A percentile compares a stretch with the other conserved stretches of the same genome.
Evolutionary conservation across 2,797 vertebrate genomes (phyloP).

Genomic region (Gorsachius magnificus): DNA sequence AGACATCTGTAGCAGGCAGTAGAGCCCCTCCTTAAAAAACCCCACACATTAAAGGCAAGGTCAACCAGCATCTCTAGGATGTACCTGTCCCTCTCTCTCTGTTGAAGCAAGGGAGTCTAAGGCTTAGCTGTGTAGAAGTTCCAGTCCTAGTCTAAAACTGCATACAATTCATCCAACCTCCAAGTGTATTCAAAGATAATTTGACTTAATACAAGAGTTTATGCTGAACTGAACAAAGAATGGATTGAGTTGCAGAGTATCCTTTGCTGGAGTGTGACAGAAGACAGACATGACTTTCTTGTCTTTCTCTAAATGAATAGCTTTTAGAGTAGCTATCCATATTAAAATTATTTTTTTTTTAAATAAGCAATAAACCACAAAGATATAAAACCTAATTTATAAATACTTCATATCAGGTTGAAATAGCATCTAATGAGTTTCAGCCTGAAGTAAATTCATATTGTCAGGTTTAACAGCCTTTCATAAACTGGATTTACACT

Average conservation of each 20-base stretch:
- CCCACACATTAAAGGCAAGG: neutral
- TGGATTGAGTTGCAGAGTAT: neutral
- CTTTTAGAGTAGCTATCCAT: neutral
- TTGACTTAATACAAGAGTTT: neutral
- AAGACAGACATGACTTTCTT: neutral
- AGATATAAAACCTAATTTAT: neutral
- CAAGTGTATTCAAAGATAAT: neutral
- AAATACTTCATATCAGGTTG: neutral
- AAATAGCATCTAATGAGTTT: constrained; percentile 20
- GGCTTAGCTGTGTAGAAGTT: neutral
- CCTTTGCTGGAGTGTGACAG: neutral
- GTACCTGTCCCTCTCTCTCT: neutral
- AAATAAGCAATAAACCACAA: constrained; percentile 7
- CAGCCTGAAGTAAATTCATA: constrained; percentile 19
- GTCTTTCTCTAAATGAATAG: neutral
- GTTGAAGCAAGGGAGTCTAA: neutral
- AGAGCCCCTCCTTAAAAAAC: neutral
- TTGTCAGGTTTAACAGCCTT: constrained; percentile 20
- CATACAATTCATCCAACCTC: neutral
- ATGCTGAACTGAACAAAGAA: neutral
- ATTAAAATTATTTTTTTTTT: neutral
- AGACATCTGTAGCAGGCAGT: neutral
- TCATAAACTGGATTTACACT: constrained; percentile 31
- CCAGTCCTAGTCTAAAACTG: neutral
- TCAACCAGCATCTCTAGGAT: neutral